These are phyloP conservation scores for Antheraea yamamai DNA, from an alignment of 2,888 invertebrate genomes.

Conservation along the genomic window DNA sequence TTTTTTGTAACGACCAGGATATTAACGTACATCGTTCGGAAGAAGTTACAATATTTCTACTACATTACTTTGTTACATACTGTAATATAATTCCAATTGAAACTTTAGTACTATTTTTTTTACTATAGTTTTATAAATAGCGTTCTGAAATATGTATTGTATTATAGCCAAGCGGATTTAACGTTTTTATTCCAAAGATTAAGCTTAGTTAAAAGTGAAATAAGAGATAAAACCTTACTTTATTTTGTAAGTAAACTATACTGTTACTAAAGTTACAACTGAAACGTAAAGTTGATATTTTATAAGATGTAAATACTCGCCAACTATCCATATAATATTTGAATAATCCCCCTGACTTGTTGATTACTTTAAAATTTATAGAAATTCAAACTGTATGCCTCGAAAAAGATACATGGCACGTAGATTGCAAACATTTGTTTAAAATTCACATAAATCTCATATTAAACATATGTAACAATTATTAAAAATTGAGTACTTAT, in stretches of 20 bases:
- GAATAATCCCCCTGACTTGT: constrained; percentile 32
- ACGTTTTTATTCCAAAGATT: constrained; percentile 1
- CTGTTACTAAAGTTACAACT: constrained; percentile 49
- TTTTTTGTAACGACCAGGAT: constrained; percentile 69
- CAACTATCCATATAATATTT: constrained; percentile 32
- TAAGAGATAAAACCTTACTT: not conserved
- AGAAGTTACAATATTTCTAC: constrained; percentile 50
- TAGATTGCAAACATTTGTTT: constrained; percentile 54
- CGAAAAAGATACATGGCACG: constrained; percentile 67
- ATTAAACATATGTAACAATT: constrained; percentile 41
- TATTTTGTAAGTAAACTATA: not conserved
- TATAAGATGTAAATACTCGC: constrained; percentile 44
- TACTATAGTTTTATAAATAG: not conserved
- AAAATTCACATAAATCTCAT: constrained; percentile 38
- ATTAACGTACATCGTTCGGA: constrained; percentile 65
- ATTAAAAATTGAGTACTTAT: constrained; percentile 48
- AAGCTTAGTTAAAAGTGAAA: constrained; percentile 5
- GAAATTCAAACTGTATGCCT: constrained; percentile 44
- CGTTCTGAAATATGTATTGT: not conserved
- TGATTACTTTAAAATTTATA: constrained; percentile 35
- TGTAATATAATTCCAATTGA: constrained; percentile 50
- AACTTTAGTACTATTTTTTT: constrained; percentile 39
- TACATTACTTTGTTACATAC: constrained; percentile 44
- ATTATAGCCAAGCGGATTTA: constrained; percentile 9
- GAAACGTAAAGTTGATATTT: constrained; percentile 41